phyloP scores from a whole-genome alignment of 2,888 invertebrate genomes.

The Boloria selene region DNA sequence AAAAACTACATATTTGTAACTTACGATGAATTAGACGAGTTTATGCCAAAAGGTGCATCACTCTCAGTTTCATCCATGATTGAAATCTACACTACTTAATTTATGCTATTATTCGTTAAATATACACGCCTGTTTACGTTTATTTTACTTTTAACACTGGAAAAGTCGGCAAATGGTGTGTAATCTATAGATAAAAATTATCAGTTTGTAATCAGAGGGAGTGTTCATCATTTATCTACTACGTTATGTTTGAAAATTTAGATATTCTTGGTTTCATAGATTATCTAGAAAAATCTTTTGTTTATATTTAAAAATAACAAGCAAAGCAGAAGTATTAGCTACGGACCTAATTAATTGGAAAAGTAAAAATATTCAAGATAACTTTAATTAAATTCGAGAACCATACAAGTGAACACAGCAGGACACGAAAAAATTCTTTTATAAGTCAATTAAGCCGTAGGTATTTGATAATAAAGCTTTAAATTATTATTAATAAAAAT shows the following conservation, averaged over 20 bases:
- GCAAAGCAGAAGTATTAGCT: no score
- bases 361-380: no score
- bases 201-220: slow-evolving; percentile 4
- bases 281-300: no score
- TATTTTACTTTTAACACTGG: neutral
- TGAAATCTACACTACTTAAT: neutral
- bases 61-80: neutral
- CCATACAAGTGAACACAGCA: no score
- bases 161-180: neutral
- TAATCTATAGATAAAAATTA: slow-evolving; percentile 10
- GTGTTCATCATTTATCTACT: neutral
- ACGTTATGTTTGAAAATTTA: neutral
- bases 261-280: no score
- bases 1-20: neutral
- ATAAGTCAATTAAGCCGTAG: no score
- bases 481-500: no score
- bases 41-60: slow-evolving; percentile 7
- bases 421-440: no score
- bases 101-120: neutral
- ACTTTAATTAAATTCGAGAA: no score
- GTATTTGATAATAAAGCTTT: no score
- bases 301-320: no score
- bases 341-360: no score
- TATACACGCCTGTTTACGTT: neutral
- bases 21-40: slow-evolving; percentile 6